Evolutionary conservation across 2,797 vertebrate genomes (phyloP).

Genomic region (Notolabrus celidotus): DNA sequence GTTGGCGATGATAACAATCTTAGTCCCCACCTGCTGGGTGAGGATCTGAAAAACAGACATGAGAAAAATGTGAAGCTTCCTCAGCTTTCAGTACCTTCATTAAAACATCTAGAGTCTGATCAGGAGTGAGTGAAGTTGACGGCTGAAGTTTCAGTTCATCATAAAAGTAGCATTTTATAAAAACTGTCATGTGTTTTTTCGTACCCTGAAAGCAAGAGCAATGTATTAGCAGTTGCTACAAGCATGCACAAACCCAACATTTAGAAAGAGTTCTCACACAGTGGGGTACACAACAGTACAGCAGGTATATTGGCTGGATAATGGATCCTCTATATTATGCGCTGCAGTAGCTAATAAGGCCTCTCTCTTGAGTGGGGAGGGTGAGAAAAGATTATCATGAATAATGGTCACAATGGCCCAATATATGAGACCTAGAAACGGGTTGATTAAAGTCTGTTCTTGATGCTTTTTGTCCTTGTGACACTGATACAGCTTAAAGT

Average conservation of each 20-base stretch:
- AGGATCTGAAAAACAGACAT: background rate
- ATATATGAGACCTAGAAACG: background rate
- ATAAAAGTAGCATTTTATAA: too few relatives aligned
- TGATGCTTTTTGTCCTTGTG: background rate
- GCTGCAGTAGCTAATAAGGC: background rate
- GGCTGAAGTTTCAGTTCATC: too few relatives aligned
- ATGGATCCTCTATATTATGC: too few relatives aligned
- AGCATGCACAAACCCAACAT: too few relatives aligned
- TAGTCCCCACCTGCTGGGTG: background rate
- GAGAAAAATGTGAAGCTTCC: too few relatives aligned
- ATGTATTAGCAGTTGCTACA: too few relatives aligned
- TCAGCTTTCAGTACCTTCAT: background rate
- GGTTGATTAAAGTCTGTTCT: background rate
- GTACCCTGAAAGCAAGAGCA: too few relatives aligned
- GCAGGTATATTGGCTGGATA: background rate
- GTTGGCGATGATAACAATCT: background rate
- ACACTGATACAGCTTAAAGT: background rate
- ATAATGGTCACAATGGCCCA: background rate
- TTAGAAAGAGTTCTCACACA: too few relatives aligned
- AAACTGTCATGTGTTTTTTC: too few relatives aligned
- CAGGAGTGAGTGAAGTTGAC: too few relatives aligned
- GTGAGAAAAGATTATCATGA: background rate
- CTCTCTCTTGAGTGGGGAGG: background rate
- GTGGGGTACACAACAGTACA: too few relatives aligned
- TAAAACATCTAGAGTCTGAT: too few relatives aligned